phyloP scores from a whole-genome alignment of 2,888 invertebrate species.

The Aricia artaxerxes region DNA sequence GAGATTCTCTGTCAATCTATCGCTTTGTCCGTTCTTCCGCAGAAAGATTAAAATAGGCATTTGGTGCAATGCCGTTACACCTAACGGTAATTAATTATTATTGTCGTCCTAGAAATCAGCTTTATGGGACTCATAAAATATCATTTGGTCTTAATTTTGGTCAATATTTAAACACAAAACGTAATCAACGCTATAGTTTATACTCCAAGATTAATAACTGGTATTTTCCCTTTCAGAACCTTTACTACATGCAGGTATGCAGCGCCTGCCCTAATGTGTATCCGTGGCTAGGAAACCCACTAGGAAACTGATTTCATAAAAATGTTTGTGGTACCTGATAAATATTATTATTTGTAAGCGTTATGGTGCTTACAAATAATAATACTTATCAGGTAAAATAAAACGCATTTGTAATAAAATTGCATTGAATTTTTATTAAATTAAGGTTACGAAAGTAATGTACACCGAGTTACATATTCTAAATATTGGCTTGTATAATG shows the following conservation, averaged over 20 bases:
- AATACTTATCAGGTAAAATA: constrained; percentile 5
- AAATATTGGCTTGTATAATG: constrained; percentile 28
- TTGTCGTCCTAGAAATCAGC: background rate
- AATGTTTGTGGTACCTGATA: background rate
- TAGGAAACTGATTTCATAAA: constrained; percentile 53
- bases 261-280: constrained; percentile 71
- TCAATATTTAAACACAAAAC: no score
- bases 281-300: constrained; percentile 80
- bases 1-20: no score
- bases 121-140: background rate
- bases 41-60: no score
- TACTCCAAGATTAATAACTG: background rate
- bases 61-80: background rate
- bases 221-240: constrained; percentile 50
- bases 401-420: constrained; percentile 29
- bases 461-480: constrained; percentile 24
- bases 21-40: no score
- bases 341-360: constrained; percentile 3
- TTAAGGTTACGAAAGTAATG: constrained; percentile 28
- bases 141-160: background rate
- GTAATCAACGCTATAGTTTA: background rate
- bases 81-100: background rate
- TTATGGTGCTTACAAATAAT: background rate
- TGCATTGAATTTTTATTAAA: constrained; percentile 34
- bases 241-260: constrained; percentile 75